Evolutionary conservation across 2,888 invertebrate species (phyloP), one percentile per base, ranked within the genome.

Genomic region (Labia minor): DNA sequence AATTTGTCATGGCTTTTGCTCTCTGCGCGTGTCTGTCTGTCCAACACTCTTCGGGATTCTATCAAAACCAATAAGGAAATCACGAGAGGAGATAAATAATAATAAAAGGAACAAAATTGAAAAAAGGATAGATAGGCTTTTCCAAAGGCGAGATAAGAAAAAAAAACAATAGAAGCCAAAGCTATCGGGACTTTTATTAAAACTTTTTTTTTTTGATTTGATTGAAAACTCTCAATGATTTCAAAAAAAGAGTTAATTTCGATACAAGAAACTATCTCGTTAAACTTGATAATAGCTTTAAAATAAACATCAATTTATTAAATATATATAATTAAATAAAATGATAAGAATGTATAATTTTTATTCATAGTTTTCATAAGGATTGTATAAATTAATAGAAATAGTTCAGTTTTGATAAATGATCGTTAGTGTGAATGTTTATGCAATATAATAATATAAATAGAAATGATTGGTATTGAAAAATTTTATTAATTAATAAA

Each of bases 31-130:
- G 49, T 4, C 49, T 49, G 49, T 49, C 49, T 49, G 8, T 49
- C 49, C 49, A 16, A n/a, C 49, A 8, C 6, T 33, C 2, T 49
- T 14, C 8, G 49, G 49, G 49, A 49, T 49, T 49, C 49, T 11
- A 49, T 49, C 49, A 49, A 49, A 49, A 49, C 49, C 49, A 49
- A 49, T 49, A 49, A 49, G 49, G 49, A 49, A 49, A 49, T 49
- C 49, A 49, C 49, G 49, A 49, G 49, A 49, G n/a, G 6, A 49
- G n/a, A 49, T 49, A 49, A 49, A 49, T 49, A 49, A 49, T 49
- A 49, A 49, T 49, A 49, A 49, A 49, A 49, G 49, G 3, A 49
- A 49, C 49, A 49, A 49, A 49, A 49, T 4, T 49, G 49, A 49
- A 49, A 49, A 49, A 16, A 49, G 14, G n/a, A n/a, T n/a, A n/a